Evolutionary conservation across 2,113 vertebrate genomes (phyloP).

Genomic region (Pollimyrus isidori): DNA sequence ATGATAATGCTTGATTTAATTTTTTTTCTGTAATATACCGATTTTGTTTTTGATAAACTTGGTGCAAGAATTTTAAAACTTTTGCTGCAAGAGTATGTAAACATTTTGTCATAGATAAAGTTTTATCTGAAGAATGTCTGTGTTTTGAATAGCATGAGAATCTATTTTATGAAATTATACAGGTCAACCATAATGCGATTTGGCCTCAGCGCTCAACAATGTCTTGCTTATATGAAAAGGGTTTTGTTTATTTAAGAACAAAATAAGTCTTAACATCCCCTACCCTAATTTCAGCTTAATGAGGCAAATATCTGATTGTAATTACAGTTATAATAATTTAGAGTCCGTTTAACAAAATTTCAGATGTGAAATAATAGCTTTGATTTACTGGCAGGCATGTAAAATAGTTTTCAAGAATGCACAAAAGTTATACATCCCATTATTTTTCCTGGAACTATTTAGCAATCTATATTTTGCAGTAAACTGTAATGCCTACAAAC

Average conservation of each 20-base stretch:
- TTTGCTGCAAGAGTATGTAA: not conserved
- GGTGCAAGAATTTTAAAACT: not conserved
- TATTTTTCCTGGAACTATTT: conserved; percentile 1
- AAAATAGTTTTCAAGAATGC: not conserved
- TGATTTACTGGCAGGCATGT: not conserved
- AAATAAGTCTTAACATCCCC: not conserved
- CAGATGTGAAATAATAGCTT: not conserved
- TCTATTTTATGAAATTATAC: not conserved
- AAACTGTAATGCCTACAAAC: not conserved
- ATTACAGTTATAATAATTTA: not conserved
- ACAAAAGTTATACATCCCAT: not conserved
- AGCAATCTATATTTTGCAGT: conserved; percentile 12
- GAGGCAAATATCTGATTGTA: not conserved
- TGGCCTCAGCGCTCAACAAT: not conserved
- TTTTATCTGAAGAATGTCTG: not conserved
- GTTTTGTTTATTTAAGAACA: not conserved
- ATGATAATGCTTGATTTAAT: not conserved
- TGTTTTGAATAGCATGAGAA: not conserved
- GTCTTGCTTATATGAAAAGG: not conserved
- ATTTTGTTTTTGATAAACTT: not conserved
- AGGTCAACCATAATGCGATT: not conserved
- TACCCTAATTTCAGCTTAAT: not conserved
- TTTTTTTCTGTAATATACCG: not conserved
- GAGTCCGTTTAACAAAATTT: not conserved
- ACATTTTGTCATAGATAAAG: not conserved